Conservation (phyloP, 2,888 invertebrate genomes). For the Cartodere bifasciata region DNA sequence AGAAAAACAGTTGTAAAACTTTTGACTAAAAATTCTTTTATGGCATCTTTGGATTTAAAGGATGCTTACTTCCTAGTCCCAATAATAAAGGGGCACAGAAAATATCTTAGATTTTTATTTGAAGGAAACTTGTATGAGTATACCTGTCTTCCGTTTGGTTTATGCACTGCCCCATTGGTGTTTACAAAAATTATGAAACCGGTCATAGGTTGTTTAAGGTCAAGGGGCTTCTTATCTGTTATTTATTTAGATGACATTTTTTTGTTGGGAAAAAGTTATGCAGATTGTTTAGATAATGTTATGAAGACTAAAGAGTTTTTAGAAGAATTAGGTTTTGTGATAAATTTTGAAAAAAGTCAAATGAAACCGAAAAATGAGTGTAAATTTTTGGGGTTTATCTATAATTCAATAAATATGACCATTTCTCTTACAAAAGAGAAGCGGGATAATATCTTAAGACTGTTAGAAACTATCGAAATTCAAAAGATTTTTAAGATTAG, state of each 20-base stretch:
- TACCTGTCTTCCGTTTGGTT: constrained; percentile 18
- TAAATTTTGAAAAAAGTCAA: constrained; percentile 8
- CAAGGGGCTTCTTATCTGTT: constrained; percentile 11
- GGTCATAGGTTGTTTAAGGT: constrained; percentile 11
- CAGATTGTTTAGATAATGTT: constrained; percentile 5
- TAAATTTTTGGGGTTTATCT: constrained; percentile 9
- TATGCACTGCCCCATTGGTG: constrained; percentile 16
- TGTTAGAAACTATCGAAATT: constrained; percentile 3
- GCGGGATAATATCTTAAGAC: constrained; percentile 5
- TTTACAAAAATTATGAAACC: constrained; percentile 21
- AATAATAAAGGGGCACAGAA: constrained; percentile 13
- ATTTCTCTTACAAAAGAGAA: constrained; percentile 6
- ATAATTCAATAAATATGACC: constrained; percentile 5
- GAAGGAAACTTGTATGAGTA: constrained; percentile 16
- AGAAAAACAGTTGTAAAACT: constrained; percentile 15
- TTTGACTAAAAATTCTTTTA: constrained; percentile 11
- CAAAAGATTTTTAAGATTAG: constrained; percentile 9
- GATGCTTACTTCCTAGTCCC: constrained; percentile 17
- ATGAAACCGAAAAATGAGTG: constrained; percentile 1
- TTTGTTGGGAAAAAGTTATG: constrained; percentile 8
- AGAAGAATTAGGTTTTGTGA: constrained; percentile 9
- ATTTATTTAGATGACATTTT: constrained; percentile 17
- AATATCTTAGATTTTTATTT: constrained; percentile 17
- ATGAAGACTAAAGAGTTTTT: constrained; percentile 4
- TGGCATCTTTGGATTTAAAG: constrained; percentile 14